These are phyloP conservation scores for Taenioides sp. DNA, from an alignment of 2,797 vertebrate species.

Conservation along the genomic window DNA sequence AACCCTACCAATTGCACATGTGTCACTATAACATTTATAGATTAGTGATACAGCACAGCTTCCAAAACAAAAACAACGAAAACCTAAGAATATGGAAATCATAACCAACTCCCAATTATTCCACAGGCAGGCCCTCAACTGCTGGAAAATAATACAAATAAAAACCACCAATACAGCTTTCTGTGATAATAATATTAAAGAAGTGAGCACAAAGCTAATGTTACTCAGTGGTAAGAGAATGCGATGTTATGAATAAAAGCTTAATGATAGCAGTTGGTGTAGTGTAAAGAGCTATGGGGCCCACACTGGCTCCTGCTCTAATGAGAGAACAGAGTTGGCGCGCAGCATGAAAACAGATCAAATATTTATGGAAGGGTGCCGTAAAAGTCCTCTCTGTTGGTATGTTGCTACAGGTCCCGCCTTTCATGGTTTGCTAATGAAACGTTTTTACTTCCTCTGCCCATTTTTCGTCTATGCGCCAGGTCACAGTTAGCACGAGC, in stretches of 20 bases:
- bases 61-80: neutral
- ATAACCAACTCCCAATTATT: constrained; percentile 27
- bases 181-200: constrained; percentile 41
- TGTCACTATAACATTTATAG: neutral
- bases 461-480: neutral
- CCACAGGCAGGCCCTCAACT: constrained; percentile 26
- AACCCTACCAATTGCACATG: too few species aligned
- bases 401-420: constrained; percentile 34
- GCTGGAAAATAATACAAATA: neutral
- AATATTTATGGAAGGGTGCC: constrained; percentile 51
- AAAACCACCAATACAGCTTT: constrained; percentile 23
- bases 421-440: constrained; percentile 41
- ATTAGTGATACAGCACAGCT: neutral
- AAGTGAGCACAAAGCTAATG: constrained; percentile 41
- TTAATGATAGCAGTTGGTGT: constrained; percentile 62
- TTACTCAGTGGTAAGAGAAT: constrained; percentile 44
- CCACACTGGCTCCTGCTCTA: constrained; percentile 54
- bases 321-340: constrained; percentile 56
- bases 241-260: constrained; percentile 51
- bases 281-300: constrained; percentile 51
- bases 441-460: constrained; percentile 10
- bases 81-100: neutral
- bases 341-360: constrained; percentile 40
- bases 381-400: constrained; percentile 33
- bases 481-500: constrained; percentile 7